These are phyloP conservation scores for Apeira syringaria DNA, from an alignment of 2,888 invertebrate species.

Conservation along the genomic window DNA sequence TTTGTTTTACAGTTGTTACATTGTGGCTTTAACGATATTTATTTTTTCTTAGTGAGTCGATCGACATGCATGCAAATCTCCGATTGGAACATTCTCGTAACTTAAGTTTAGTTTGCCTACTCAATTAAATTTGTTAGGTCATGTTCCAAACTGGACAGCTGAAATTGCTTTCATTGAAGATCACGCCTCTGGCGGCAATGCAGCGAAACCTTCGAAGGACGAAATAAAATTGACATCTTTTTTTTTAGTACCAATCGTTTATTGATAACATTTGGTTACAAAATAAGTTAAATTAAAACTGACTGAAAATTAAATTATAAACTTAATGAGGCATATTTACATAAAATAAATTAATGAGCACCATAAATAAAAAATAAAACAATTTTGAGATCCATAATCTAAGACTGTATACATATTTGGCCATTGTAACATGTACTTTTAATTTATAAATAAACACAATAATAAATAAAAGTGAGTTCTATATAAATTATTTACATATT, in stretches of 20 bases:
- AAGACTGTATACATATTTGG: conserved; percentile 41
- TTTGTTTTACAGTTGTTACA: too few species aligned
- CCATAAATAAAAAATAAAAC: conserved; percentile 35
- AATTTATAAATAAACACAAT: conserved; percentile 23
- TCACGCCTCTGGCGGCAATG: too few species aligned
- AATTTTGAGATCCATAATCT: conserved; percentile 57
- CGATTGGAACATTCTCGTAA: too few species aligned
- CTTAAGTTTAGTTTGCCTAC: too few species aligned
- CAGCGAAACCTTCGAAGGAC: too few species aligned
- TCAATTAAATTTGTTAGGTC: too few species aligned
- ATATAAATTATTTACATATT: conserved; percentile 31
- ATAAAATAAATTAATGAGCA: conserved; percentile 38
- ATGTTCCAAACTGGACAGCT: too few species aligned
- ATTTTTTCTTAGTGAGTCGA: too few species aligned
- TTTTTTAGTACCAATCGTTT: conserved; percentile 64
- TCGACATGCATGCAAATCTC: too few species aligned
- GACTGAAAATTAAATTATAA: conserved; percentile 32
- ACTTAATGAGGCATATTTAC: conserved; percentile 52
- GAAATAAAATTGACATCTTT: not conserved
- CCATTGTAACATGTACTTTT: conserved; percentile 30
- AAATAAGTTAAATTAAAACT: conserved; percentile 42
- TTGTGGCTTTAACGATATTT: too few species aligned
- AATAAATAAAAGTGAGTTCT: not conserved
- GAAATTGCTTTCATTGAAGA: too few species aligned
- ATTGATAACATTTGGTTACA: conserved; percentile 61